Conservation (phyloP, 2,797 vertebrate species). For the Erpetoichthys calabaricus region DNA sequence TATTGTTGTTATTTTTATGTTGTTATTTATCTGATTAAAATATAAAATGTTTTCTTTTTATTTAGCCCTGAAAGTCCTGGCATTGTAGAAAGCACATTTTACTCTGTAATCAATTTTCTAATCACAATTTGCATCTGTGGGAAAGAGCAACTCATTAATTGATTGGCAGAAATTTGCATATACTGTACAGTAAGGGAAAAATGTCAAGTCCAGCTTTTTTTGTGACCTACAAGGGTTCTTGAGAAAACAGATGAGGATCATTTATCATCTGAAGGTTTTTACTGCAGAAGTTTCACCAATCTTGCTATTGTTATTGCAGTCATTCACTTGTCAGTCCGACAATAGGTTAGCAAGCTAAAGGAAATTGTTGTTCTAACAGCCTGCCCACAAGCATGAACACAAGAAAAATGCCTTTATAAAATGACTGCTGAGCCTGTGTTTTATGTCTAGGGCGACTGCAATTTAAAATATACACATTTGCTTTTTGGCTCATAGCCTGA, state of each 20-base stretch:
- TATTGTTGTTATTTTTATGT: too few relatives aligned
- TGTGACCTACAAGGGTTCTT: slow-evolving; percentile 50
- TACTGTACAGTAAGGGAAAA: slow-evolving; percentile 51
- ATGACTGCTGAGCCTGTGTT: background rate
- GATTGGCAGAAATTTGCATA: slow-evolving; percentile 65
- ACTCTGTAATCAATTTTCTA: slow-evolving; percentile 59
- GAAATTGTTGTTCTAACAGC: slow-evolving; percentile 11
- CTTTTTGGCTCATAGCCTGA: too few relatives aligned
- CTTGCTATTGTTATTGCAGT: slow-evolving; percentile 46
- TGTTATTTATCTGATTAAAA: slow-evolving; percentile 14
- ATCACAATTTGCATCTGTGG: slow-evolving; percentile 48
- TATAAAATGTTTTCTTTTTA: slow-evolving; percentile 22
- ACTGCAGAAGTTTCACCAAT: slow-evolving; percentile 20
- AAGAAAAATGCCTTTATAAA: slow-evolving; percentile 21
- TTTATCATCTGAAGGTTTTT: slow-evolving; percentile 50
- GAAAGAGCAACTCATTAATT: slow-evolving; percentile 45
- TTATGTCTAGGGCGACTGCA: too few relatives aligned
- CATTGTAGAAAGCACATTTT: slow-evolving; percentile 48
- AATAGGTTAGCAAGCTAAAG: slow-evolving; percentile 17
- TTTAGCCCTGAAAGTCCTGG: slow-evolving; percentile 22
- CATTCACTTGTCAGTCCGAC: slow-evolving; percentile 51
- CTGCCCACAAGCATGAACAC: slow-evolving; percentile 17
- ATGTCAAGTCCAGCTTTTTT: slow-evolving; percentile 47
- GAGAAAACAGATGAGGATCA: slow-evolving; percentile 50
- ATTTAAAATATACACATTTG: too few relatives aligned